Percentiles rank a stretch among this genome's conserved stretches.
Conservation (phyloP, 2,113 vertebrate species). For the Psittacula cyanocephala region DNA sequence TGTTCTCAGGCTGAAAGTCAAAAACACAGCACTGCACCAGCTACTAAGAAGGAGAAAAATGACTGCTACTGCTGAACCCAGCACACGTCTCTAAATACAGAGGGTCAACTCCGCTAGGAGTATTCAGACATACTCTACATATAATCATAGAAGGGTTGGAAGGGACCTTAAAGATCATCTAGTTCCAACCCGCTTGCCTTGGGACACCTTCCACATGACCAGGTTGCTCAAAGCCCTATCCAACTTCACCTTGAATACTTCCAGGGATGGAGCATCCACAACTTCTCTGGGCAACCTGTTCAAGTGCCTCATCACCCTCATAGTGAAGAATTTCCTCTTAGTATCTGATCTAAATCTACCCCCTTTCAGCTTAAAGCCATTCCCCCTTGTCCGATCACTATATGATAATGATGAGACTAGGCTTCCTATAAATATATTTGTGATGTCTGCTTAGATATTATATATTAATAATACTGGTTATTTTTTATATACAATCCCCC, state of each 20-base stretch:
- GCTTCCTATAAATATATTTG: not conserved
- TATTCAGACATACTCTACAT: not conserved
- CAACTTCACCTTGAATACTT: not conserved
- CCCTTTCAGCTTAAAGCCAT: too few species aligned
- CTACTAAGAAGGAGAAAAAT: too few species aligned
- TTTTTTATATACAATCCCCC: not conserved
- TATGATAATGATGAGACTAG: not conserved
- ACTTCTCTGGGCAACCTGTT: too few species aligned
- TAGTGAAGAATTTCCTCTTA: too few species aligned
- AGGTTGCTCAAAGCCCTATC: not conserved
- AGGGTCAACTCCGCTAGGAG: not conserved
- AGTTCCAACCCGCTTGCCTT: not conserved
- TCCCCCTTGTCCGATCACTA: too few species aligned
- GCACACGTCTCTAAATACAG: not conserved
- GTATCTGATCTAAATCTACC: too few species aligned
- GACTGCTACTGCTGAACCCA: too few species aligned
- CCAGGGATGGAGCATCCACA: not conserved
- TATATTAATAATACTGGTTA: not conserved
- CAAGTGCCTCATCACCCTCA: too few species aligned
- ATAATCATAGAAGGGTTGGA: not conserved
- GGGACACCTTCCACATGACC: not conserved
- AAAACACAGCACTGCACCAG: too few species aligned
- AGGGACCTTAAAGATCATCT: not conserved
- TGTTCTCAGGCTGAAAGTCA: too few species aligned
- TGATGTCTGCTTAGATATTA: not conserved